Evolutionary conservation across 2,797 vertebrate species (phyloP).

Genomic region (Bradypodion pumilum): DNA sequence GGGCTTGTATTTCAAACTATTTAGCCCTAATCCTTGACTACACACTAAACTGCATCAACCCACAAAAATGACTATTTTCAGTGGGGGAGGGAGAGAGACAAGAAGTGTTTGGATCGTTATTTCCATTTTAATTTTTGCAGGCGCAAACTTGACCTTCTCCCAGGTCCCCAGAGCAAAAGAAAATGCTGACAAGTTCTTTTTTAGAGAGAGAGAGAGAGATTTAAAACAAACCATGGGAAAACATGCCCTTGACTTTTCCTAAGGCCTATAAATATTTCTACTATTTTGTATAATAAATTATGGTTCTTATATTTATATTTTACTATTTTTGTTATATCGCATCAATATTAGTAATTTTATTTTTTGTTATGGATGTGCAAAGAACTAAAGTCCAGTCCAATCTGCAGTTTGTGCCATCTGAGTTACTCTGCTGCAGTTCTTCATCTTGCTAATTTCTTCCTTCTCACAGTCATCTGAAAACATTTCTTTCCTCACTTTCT

Average conservation of each 20-base stretch:
- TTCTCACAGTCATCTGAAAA: neutral
- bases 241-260: neutral
- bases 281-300: neutral
- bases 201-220: neutral
- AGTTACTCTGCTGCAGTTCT: conserved; percentile 4
- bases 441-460: conserved; percentile 13
- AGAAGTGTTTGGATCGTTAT: too few relatives aligned
- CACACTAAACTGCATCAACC: too few relatives aligned
- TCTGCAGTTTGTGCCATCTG: neutral
- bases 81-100: too few relatives aligned
- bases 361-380: neutral
- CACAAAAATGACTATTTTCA: too few relatives aligned
- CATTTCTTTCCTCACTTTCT: neutral
- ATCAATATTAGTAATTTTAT: neutral
- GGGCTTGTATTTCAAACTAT: too few relatives aligned
- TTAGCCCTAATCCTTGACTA: too few relatives aligned
- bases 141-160: too few relatives aligned
- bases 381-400: too few relatives aligned
- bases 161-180: too few relatives aligned
- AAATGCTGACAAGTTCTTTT: too few relatives aligned
- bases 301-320: neutral
- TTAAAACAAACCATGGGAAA: neutral
- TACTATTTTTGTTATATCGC: neutral
- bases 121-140: too few relatives aligned
- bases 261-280: neutral